Conservation (phyloP, 2,797 vertebrate species). For the Ibycter americanus region DNA sequence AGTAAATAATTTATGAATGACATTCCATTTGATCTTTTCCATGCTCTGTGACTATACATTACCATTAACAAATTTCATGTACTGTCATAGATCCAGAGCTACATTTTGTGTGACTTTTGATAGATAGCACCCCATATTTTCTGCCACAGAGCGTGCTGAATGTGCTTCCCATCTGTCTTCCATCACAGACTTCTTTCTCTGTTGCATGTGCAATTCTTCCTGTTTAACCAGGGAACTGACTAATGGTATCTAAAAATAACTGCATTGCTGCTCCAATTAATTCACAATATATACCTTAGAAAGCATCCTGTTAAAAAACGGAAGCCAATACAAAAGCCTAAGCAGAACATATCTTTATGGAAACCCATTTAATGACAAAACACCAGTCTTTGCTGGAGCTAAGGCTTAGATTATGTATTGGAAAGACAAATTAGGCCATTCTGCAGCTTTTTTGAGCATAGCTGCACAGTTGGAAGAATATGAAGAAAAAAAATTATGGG, state of each 20-base stretch:
- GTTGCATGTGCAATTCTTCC: not conserved
- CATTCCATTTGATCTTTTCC: slow-evolving; percentile 12
- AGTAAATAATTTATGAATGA: slow-evolving; percentile 19
- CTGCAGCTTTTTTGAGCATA: not conserved
- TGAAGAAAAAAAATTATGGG: not conserved
- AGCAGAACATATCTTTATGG: not conserved
- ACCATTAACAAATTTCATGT: not conserved
- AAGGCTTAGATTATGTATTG: not conserved
- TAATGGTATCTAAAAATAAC: slow-evolving; percentile 3
- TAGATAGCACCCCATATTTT: not conserved
- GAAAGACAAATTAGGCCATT: not conserved
- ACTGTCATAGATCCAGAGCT: not conserved
- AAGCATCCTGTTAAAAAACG: not conserved
- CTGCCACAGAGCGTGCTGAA: not conserved
- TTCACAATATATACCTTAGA: not conserved
- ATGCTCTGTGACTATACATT: not conserved
- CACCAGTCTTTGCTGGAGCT: not conserved
- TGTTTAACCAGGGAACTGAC: not conserved
- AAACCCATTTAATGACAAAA: not conserved
- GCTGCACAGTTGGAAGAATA: not conserved
- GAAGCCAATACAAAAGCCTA: not conserved
- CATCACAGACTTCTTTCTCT: not conserved
- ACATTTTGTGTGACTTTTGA: not conserved
- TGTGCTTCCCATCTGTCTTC: not conserved
- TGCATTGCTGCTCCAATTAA: not conserved